Base-by-base conservation (phyloP, 1,140 invertebrate species). In the Phenacoccus solenopsis region DNA sequence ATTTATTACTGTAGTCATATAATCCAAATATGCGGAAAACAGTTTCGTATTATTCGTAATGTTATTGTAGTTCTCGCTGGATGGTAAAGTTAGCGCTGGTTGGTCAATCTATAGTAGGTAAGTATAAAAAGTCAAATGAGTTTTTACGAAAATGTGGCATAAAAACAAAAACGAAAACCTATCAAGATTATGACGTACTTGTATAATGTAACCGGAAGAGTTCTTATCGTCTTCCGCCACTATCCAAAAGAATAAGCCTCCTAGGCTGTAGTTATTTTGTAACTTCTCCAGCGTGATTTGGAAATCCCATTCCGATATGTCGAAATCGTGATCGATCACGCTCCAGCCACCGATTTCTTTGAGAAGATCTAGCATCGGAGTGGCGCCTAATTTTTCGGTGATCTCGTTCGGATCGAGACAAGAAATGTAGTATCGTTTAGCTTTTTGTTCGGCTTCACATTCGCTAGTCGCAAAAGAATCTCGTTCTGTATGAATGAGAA, bases 221-320 rank as follows among this genome's bases (percentile, higher is more conserved):
- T 98, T 96, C 74, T 88, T 86, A 76, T 97, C 94, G 77, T 98
- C 94, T 78, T 96, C 94, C 4, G 89, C 90, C 0, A 98, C 93
- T 20, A 86, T 89, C 88, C 94, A 94, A 32, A 87, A 85, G 78
- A 98, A 97, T 1, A 98, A 79, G 24, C 92, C 93, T 1, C 89
- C 90, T 76, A 94, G 87, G 76, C 91, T 92, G 77, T 91, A 94
- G 38, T 83, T 84, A 78, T 94, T 94, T 77, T 96, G 93, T 27
- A 95, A 78, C 28, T 86, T 81, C 74, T 94, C 87, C 67, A 96
- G 80, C 1, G 87, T 84, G 1, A 81, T 82, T 75, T 95, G 91
- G 67, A 96, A 79, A 22, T 85, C 84, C 87, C 90, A 97, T 27
- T 83, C 80, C n/a, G 75, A 74, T 0, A 86, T 76, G 74, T 87